Base-by-base conservation (phyloP, 2,797 vertebrate genomes). In the Austrolebias charrua region DNA sequence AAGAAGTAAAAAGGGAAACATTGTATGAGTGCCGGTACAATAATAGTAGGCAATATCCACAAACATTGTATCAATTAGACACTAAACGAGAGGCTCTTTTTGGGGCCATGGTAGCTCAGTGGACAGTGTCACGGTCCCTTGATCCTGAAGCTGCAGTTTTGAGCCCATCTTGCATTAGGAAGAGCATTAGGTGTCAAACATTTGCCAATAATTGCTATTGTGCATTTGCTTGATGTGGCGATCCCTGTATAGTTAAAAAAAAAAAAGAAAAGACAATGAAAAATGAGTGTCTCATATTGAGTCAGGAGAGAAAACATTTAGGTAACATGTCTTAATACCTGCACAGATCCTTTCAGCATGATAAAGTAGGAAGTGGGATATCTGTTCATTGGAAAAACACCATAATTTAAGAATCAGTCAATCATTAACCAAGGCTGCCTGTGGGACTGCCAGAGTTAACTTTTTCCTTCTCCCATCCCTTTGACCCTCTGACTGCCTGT, bases 391-490 rank as follows among this genome's bases (percentile, higher is more conserved):
- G 79, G 24, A 74, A 88, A 87, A 81, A 83, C 78, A 74, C 78
- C n/a, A n/a, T 88, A 90, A 92, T 92, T 90, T 90, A 74, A 83
- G 82, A 84, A 84, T 81, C 80, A 83, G 89, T 91, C 88, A 86
- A 83, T 90, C 76, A 65, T 82, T 73, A 73, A 72, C 75, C 59
- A 75, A 71, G 75, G 73, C 80, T 24, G 84, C 81, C 81, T 73
- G 52, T 86, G 72, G 78, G 81, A 80, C 83, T 89, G 83, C 86
- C 84, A 77, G 73, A 73, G 71, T 88, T 88, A 78, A 63, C 53
- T 38, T 81, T 69, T 76, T 66, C 78, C 28, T 63, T 79, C 69
- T 40, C 58, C 51, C 55, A 66, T 78, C 59, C 55, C 20, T 70
- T 38, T 83, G 79, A 78, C 81, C 80, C 73, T 83, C 73, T 74